Evolutionary conservation across 1,140 invertebrate species (phyloP), one percentile per base, ranked within the genome.

Genomic region (Drosophila arizonae): DNA sequence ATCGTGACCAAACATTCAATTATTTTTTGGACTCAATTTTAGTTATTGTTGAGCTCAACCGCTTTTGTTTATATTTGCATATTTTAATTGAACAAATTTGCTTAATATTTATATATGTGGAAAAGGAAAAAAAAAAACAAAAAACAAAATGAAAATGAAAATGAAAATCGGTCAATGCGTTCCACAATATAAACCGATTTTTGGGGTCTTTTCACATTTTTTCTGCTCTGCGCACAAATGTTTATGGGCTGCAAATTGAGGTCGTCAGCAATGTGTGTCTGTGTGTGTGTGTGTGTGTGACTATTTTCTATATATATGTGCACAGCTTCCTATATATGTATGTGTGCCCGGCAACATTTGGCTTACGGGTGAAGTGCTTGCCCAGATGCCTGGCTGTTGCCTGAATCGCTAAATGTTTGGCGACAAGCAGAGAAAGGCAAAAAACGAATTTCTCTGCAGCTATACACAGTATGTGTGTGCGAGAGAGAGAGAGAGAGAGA

Each of bases 191-290:
- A 79, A 74, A 74, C 63, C 57, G 65, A 69, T 84, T 87, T 88
- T 61, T 28, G 41, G 28, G 36, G 28, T 60, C 45, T 65, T 43
- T 68, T 30, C 43, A 57, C 21, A 21, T 45, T 63, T 68, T 39
- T 28, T 54, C 62, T 67, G 68, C 68, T 80, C 77, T 71, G 74
- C 60, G 70, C 74, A 76, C 69, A 79, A 79, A 82, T 88, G 65
- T 82, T 82, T 87, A 72, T 80, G 79, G 15, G 54, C 65, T 75
- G 70, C 52, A 72, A 88, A 87, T 88, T 88, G 79, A 84, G 84
- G 84, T 88, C 84, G 84, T 64, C 73, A 57, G 76, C 76, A 62
- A 54, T 52, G 33, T 64, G 56, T 46, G 17, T 17, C 17, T 17
- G 45, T 56, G 72, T 9, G 33, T 8, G n/a, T 17, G 45, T 56